Conservation (phyloP, 1,140 invertebrate species). For the Choristoneura fumiferana region DNA sequence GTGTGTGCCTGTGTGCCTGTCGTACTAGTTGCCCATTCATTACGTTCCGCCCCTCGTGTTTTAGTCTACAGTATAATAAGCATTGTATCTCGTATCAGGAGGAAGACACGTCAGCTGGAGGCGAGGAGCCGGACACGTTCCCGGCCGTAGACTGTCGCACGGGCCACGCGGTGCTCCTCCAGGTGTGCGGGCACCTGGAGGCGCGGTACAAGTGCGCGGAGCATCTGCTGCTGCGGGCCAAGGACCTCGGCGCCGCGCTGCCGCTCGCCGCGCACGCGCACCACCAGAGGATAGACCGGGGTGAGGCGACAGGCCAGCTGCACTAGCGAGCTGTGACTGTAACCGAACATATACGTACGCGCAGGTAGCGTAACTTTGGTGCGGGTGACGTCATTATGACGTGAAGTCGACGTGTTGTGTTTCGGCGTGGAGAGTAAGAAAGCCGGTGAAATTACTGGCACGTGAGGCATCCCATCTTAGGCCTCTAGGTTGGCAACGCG, state of each 20-base stretch:
- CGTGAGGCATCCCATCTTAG: too few relatives aligned
- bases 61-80: not conserved
- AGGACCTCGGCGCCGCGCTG: conserved; percentile 34
- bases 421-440: too few relatives aligned
- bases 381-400: not conserved
- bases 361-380: too few relatives aligned
- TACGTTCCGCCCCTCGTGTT: too few relatives aligned
- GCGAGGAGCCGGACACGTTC: conserved; percentile 32
- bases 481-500: too few relatives aligned
- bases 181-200: conserved; percentile 37
- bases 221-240: conserved; percentile 36
- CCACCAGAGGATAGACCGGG: conserved; percentile 40
- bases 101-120: conserved; percentile 40
- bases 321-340: not conserved
- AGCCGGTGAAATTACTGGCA: too few relatives aligned
- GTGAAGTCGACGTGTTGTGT: not conserved
- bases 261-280: conserved; percentile 16
- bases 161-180: conserved; percentile 35
- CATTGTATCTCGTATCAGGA: conserved; percentile 28
- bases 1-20: too few relatives aligned
- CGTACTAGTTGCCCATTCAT: too few relatives aligned
- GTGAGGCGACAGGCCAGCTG: conserved; percentile 25
- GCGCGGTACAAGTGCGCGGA: conserved; percentile 28
- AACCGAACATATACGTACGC: not conserved
- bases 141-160: conserved; percentile 35